Evolutionary conservation across 2,113 vertebrate species (phyloP).

Genomic region (Pseudopodoces humilis): DNA sequence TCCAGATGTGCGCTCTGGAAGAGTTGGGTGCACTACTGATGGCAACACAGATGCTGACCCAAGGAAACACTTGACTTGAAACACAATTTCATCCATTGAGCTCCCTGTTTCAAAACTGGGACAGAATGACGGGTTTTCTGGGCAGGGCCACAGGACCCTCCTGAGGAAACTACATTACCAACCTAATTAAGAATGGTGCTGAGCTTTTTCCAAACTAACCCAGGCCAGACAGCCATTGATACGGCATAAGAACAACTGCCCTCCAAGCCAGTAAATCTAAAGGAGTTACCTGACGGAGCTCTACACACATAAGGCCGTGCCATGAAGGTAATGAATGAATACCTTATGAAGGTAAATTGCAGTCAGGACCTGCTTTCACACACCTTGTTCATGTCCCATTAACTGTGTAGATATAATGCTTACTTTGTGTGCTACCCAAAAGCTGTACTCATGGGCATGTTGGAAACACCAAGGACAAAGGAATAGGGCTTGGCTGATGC

Average conservation of each 20-base stretch:
- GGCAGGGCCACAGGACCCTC: background rate
- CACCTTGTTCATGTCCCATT: background rate
- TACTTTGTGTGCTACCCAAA: background rate
- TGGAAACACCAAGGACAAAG: background rate
- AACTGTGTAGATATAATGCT: accelerated
- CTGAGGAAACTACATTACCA: background rate
- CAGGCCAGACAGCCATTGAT: background rate
- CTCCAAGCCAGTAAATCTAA: background rate
- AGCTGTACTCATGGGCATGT: accelerated
- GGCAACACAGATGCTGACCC: background rate
- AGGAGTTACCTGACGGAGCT: background rate
- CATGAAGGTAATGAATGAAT: too few relatives aligned
- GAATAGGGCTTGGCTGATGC: background rate
- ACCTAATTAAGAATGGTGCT: background rate
- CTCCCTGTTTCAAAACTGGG: background rate
- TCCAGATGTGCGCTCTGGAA: background rate
- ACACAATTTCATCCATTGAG: background rate
- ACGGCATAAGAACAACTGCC: background rate
- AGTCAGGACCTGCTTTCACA: background rate
- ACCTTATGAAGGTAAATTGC: background rate
- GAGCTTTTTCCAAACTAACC: background rate
- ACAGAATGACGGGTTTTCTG: background rate
- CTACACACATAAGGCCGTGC: accelerated
- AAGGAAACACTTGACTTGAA: background rate
- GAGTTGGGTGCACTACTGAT: background rate